Percentiles rank a stretch among this genome's conserved stretches.
These are phyloP conservation scores for Zaprionus capensis DNA, from an alignment of 1,140 invertebrate genomes.

Conservation along the genomic window DNA sequence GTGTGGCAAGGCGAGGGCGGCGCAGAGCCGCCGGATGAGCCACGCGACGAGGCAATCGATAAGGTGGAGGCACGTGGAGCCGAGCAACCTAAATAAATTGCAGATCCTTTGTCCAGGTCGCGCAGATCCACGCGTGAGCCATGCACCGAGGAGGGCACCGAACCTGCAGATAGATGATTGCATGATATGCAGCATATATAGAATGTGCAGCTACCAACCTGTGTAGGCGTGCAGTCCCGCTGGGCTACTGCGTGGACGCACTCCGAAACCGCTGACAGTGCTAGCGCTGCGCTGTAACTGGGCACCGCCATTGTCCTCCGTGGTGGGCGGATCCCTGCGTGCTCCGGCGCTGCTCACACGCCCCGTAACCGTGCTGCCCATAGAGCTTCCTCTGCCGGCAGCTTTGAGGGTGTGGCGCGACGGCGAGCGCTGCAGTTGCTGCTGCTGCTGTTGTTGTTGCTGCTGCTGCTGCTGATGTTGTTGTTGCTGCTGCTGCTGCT, in stretches of 20 bases:
- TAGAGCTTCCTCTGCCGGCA: constrained; percentile 30
- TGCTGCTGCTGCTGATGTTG: neutral
- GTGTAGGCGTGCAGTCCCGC: constrained; percentile 90
- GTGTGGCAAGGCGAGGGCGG: constrained; percentile 86
- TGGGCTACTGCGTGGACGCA: constrained; percentile 88
- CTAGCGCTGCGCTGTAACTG: constrained; percentile 85
- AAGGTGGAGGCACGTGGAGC: constrained; percentile 72
- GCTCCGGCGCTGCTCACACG: constrained; percentile 69
- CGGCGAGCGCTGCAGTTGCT: constrained; percentile 44
- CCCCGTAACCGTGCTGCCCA: constrained; percentile 15
- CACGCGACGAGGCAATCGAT: constrained; percentile 71
- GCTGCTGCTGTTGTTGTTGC: constrained; percentile 26
- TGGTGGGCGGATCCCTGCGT: constrained; percentile 37
- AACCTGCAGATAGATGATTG: constrained; percentile 70
- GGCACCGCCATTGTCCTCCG: constrained; percentile 27
- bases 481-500: constrained; percentile 40
- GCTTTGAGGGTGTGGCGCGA: constrained; percentile 42
- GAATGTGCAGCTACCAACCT: constrained; percentile 80
- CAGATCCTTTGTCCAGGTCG: constrained; percentile 85
- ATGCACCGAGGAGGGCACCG: constrained; percentile 87
- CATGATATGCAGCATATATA: no score
- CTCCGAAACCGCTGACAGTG: constrained; percentile 85
- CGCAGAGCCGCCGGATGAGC: constrained; percentile 85
- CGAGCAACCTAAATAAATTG: constrained; percentile 83
- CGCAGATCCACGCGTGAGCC: constrained; percentile 88